These are phyloP conservation scores for Lepidocolaptes lacrymiger DNA, from an alignment of 2,797 vertebrate genomes.

Conservation along the genomic window DNA sequence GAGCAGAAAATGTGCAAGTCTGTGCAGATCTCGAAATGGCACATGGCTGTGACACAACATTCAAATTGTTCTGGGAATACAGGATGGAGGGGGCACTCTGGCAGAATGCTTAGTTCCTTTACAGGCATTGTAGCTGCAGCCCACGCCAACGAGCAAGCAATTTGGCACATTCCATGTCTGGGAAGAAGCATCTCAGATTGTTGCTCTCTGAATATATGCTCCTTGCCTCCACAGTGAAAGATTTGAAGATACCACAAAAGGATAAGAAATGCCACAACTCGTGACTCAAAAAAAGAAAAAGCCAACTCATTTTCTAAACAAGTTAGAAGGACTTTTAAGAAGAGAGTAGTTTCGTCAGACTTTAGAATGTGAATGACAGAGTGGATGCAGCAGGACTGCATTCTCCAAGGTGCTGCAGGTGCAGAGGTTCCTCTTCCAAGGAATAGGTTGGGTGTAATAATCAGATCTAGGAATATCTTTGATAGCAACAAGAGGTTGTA, in stretches of 20 bases:
- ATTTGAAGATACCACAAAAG: background rate
- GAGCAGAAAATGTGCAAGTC: slow-evolving; percentile 1
- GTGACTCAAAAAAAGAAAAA: background rate
- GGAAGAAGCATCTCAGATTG: background rate
- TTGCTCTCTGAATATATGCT: background rate
- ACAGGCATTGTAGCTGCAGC: slow-evolving; percentile 30
- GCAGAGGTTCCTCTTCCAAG: background rate
- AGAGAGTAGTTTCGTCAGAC: background rate
- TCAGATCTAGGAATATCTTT: background rate
- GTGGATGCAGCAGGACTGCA: background rate
- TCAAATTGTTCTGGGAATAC: slow-evolving; percentile 46
- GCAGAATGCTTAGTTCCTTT: slow-evolving; percentile 39
- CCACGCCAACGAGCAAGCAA: background rate
- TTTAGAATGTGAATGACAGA: background rate
- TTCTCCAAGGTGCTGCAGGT: background rate
- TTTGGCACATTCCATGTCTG: background rate
- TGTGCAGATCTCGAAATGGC: slow-evolving; percentile 24
- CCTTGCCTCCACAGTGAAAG: background rate
- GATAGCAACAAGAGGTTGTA: background rate
- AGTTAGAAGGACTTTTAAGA: background rate
- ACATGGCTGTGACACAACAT: slow-evolving; percentile 15
- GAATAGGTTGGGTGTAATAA: background rate
- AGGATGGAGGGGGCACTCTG: slow-evolving; percentile 47
- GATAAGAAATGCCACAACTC: background rate
- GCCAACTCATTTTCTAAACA: background rate